Evolutionary conservation across 2,888 invertebrate genomes (phyloP), one percentile per base, ranked within the genome.

Genomic region (Drosophila quasianomalipes): DNA sequence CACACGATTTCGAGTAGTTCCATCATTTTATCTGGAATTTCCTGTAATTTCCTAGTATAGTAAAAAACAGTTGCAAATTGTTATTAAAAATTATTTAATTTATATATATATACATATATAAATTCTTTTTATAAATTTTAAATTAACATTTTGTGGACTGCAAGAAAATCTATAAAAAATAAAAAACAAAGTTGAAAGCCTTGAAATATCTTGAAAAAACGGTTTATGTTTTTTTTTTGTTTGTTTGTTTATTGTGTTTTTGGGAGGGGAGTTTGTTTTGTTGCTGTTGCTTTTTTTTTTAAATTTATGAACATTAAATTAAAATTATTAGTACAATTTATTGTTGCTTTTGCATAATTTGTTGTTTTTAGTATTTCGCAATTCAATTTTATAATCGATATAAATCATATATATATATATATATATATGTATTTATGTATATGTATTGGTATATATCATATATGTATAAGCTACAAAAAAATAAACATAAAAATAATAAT

Each of bases 261-360:
- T 51, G 69, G 49, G 39, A 54, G 63, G 54, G 28, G 47, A n/a
- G 19, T 69, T 77, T 57, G 69, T 47, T 44, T 74, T 65, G 44
- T 68, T 55, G 55, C 35, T 80, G 65, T 63, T 69, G 44, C 39
- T 60, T 59, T 74, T 52, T 55, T 60, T 65, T 74, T 70, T 77
- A 49, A 71, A 60, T 75, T 82, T 64, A 70, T 81, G 73, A 86
- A 79, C 81, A 80, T 80, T 80, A 87, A 78, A 70, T 85, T 69
- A 70, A 85, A 72, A 68, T 79, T 82, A 87, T 87, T 87, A 89
- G 87, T 87, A 89, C 71, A 85, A 74, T 79, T 71, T 77, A 54
- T 39, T 31, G 35, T 54, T 61, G 55, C 30, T 37, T 41, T 60
- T 51, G 51, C 53, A 35, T 63, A 28, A 52, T 63, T 63, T 60